Percentiles rank a stretch among this genome's conserved stretches.
These are phyloP conservation scores for Byasa hedistus DNA, from an alignment of 2,888 invertebrate species.

Conservation along the genomic window DNA sequence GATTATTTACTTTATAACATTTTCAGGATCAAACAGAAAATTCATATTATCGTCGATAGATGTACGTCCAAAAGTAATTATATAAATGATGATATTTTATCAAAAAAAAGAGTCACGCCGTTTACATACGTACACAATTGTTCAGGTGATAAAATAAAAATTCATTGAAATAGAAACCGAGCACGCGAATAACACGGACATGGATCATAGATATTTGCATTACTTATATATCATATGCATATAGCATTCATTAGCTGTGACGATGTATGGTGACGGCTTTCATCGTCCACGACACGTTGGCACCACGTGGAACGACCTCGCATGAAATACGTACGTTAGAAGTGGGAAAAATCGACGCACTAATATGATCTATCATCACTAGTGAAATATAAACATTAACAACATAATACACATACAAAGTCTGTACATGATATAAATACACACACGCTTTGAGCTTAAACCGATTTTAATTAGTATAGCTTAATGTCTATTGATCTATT, in stretches of 20 bases:
- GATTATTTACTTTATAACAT: too few relatives aligned
- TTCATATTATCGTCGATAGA: too few relatives aligned
- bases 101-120: neutral
- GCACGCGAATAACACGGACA: neutral
- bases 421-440: neutral
- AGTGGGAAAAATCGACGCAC: slow-evolving; percentile 14
- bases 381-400: neutral
- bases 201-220: neutral
- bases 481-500: too few relatives aligned
- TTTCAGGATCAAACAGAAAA: too few relatives aligned
- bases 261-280: slow-evolving; percentile 25
- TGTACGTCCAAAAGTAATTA: neutral
- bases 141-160: neutral
- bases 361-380: neutral
- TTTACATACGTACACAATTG: neutral
- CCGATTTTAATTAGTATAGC: too few relatives aligned
- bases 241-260: slow-evolving; percentile 12
- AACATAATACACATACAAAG: neutral
- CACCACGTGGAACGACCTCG: slow-evolving; percentile 42
- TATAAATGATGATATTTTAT: neutral
- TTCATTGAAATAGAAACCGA: neutral
- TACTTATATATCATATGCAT: slow-evolving; percentile 9
- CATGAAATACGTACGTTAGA: slow-evolving; percentile 7
- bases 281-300: slow-evolving; percentile 30
- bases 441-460: too few relatives aligned